Percentiles rank a stretch among this genome's conserved stretches.
Evolutionary conservation across 2,113 vertebrate genomes (phyloP).

Genomic region (Herpailurus yagouaroundi): DNA sequence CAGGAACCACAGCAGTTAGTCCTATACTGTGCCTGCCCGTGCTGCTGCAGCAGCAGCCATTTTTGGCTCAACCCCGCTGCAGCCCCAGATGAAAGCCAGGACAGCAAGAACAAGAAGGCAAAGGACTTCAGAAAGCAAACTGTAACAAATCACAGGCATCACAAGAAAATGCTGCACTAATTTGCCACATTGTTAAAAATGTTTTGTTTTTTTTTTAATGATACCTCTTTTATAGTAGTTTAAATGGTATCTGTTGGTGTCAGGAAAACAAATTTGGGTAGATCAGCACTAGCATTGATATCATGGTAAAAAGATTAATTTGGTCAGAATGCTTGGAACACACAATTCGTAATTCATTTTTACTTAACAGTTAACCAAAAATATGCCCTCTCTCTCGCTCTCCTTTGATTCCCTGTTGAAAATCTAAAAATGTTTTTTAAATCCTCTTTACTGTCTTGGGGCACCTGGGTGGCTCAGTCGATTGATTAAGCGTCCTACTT

Average conservation of each 20-base stretch:
- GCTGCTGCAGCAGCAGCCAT: conserved; percentile 66
- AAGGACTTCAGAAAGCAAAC: conserved; percentile 36
- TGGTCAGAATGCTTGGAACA: neutral
- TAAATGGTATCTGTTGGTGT: neutral
- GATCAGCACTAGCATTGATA: neutral
- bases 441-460: neutral
- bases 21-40: neutral
- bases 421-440: conserved; percentile 40
- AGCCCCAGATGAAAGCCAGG: conserved; percentile 42
- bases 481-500: too few relatives aligned
- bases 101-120: neutral
- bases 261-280: conserved; percentile 39
- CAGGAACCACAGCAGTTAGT: neutral
- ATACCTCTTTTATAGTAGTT: neutral
- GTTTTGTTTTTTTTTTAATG: neutral
- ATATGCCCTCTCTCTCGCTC: neutral
- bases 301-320: neutral
- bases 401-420: conserved; percentile 3
- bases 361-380: neutral
- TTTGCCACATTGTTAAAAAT: neutral
- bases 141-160: neutral
- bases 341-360: neutral
- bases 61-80: conserved; percentile 56
- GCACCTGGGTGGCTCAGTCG: too few relatives aligned
- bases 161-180: neutral